Conservation (phyloP, 2,888 invertebrate genomes). For the Drosophila recens region DNA sequence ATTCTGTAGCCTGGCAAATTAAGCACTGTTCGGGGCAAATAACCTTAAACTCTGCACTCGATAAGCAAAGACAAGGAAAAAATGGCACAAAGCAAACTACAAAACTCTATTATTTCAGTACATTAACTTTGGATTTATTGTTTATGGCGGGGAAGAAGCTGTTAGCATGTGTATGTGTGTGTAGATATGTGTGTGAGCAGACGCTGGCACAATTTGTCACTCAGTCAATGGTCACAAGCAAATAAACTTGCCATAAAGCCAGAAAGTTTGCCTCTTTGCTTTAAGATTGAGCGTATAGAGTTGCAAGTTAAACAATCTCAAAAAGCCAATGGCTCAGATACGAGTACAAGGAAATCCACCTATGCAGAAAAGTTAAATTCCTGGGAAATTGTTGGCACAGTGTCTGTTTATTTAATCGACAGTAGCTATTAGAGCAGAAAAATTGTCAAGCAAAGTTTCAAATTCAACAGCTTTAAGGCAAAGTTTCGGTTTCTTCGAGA, state of each 20-base stretch:
- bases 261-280: conserved; percentile 19
- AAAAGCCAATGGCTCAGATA: conserved; percentile 13
- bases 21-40: conserved; percentile 23
- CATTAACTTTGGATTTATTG: conserved; percentile 76
- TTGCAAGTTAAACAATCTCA: conserved; percentile 16
- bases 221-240: conserved; percentile 52
- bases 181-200: conserved; percentile 8
- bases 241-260: conserved; percentile 35
- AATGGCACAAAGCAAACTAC: conserved; percentile 45
- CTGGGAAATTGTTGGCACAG: conserved; percentile 10
- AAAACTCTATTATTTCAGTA: conserved; percentile 74
- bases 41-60: conserved; percentile 45
- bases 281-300: conserved; percentile 11
- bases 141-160: conserved; percentile 50
- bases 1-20: conserved; percentile 38
- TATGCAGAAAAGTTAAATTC: background rate
- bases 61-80: conserved; percentile 26
- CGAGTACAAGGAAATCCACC: conserved; percentile 10
- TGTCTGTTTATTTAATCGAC: conserved; percentile 19
- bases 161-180: background rate
- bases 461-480: conserved; percentile 4
- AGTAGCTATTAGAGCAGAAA: conserved; percentile 13
- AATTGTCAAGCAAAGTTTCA: conserved; percentile 12
- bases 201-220: conserved; percentile 45
- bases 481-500: background rate